phyloP scores from a whole-genome alignment of 1,140 invertebrate genomes.

The Aphelenchoides fujianensis region DNA sequence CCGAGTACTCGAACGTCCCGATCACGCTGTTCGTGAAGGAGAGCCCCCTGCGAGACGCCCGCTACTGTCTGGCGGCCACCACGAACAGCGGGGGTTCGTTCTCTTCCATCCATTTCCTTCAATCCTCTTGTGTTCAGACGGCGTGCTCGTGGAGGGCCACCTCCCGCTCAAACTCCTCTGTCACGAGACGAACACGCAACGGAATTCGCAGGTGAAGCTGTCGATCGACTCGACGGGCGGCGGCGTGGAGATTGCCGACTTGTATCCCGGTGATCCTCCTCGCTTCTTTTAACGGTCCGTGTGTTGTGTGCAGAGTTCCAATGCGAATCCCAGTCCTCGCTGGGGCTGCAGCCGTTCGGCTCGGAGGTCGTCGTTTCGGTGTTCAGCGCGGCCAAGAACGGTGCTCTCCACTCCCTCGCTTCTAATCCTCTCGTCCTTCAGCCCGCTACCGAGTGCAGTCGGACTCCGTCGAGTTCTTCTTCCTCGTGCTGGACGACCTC shows the following conservation, averaged over 20 bases:
- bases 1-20: not conserved
- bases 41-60: conserved; percentile 28
- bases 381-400: conserved; percentile 42
- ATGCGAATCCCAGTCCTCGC: conserved; percentile 32
- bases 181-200: conserved; percentile 25
- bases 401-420: conserved; percentile 16
- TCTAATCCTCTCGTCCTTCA: conserved; percentile 24
- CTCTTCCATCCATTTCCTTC: conserved; percentile 5
- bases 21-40: not conserved
- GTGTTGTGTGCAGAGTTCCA: too few species aligned
- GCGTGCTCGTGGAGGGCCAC: conserved; percentile 12
- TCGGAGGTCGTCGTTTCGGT: conserved; percentile 32
- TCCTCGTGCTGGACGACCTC: conserved; percentile 32
- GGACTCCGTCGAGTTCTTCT: conserved; percentile 44
- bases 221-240: conserved; percentile 32
- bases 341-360: conserved; percentile 46
- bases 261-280: conserved; percentile 49
- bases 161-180: conserved; percentile 39
- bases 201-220: conserved; percentile 36
- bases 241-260: conserved; percentile 25
- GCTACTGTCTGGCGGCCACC: conserved; percentile 15
- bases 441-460: conserved; percentile 48
- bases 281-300: too few species aligned
- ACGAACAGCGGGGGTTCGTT: conserved; percentile 25
- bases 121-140: not conserved